phyloP scores from a whole-genome alignment of 2,888 invertebrate genomes.

The Adineta ricciae region DNA sequence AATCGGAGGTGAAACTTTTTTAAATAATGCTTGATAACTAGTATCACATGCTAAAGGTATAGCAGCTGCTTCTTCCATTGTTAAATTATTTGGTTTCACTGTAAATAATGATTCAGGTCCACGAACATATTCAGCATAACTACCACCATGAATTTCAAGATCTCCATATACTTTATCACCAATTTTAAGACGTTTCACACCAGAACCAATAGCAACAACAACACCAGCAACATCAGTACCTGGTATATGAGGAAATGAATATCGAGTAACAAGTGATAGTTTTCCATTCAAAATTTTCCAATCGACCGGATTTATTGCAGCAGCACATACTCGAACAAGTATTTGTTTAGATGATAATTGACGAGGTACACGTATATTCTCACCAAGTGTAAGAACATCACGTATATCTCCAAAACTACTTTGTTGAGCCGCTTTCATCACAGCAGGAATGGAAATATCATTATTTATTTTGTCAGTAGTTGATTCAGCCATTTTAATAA shows the following conservation, averaged over 20 bases:
- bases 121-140: slow-evolving; percentile 9
- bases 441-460: background rate
- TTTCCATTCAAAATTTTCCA: background rate
- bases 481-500: too few relatives aligned
- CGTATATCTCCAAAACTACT: background rate
- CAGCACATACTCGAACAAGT: background rate
- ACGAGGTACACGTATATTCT: background rate
- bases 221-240: background rate
- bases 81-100: background rate
- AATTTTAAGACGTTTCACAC: background rate
- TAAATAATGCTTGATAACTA: background rate
- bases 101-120: background rate
- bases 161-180: background rate
- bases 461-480: too few relatives aligned
- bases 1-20: background rate
- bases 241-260: background rate
- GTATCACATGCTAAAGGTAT: background rate
- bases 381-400: background rate
- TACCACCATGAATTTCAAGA: background rate
- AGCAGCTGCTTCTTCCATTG: background rate
- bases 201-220: background rate
- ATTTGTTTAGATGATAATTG: slow-evolving; percentile 5
- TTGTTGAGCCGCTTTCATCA: background rate
- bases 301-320: background rate
- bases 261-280: background rate